phyloP scores from a whole-genome alignment of 2,888 invertebrate genomes.

The Buathra laborator region DNA sequence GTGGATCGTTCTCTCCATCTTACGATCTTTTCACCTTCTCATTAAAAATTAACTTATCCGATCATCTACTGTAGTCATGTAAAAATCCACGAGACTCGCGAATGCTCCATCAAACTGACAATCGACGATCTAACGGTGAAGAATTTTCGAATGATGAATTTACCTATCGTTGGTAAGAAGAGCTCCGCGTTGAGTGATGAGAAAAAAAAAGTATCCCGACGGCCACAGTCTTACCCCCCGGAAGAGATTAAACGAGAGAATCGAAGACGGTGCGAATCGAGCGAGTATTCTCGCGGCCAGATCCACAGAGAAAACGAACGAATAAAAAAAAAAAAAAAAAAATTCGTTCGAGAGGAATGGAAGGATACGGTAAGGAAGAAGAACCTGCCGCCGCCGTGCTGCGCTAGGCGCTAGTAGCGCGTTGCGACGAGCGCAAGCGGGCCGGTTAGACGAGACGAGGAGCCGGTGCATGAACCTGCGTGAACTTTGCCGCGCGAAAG shows the following conservation, averaged over 20 bases:
- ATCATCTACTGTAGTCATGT: too few species aligned
- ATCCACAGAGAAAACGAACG: background rate
- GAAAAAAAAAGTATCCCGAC: background rate
- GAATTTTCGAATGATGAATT: background rate
- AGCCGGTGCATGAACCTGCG: constrained; percentile 73
- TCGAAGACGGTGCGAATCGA: constrained; percentile 33
- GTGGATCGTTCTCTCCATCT: too few species aligned
- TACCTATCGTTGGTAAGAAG: background rate
- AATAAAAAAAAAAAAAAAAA: constrained; percentile 7
- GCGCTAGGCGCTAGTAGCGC: constrained; percentile 22
- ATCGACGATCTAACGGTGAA: background rate
- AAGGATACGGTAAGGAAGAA: constrained; percentile 38
- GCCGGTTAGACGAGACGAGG: constrained; percentile 49
- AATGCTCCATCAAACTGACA: too few species aligned
- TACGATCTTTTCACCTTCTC: too few species aligned
- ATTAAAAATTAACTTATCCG: too few species aligned
- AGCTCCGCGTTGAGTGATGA: background rate
- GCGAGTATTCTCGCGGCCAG: background rate
- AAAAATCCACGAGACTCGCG: too few species aligned
- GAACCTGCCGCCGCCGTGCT: constrained; percentile 57
- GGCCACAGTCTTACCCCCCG: constrained; percentile 24
- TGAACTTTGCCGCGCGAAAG: constrained; percentile 70
- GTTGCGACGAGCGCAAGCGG: constrained; percentile 49
- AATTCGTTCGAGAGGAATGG: constrained; percentile 41
- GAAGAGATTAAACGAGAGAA: constrained; percentile 46